Evolutionary conservation across 2,888 invertebrate species (phyloP), one percentile per base, ranked within the genome.

Genomic region (Caenorhabditis virilis): DNA sequence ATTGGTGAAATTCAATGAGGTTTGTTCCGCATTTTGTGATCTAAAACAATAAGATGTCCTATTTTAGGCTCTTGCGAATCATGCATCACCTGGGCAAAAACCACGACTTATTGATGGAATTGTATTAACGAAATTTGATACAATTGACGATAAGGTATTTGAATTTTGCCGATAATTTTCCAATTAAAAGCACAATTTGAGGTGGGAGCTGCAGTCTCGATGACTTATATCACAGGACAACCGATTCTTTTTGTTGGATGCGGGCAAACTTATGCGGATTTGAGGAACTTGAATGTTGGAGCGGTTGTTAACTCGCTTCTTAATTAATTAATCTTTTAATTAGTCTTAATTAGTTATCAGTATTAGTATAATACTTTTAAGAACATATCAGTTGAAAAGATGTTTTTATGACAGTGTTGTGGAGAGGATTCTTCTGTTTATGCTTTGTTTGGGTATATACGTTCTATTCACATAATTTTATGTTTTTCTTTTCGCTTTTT

Each of bases 171-270:
- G n/a, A n/a, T 36, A 39, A 16, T 39, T 39, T 39, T 39, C 16
- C 36, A 36, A 36, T 13, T 15, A 36, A 36, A 9, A 6, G 30
- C 30, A 20, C 20, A 26, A 26, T 69, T 60, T 18, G 65, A 86
- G 86, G 87, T 98, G 23, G 98, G 98, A 11, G 98, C 98, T 39
- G 97, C 98, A 18, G 95, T 99, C 78, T 98, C 98, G 16, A 99
- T 99, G 98, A 95, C 98, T 0, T 99, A 98, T 85, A 95, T 97
- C 68, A 99, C 98, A 0, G 98, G 98, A 0, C 97, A 99, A 85
- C 98, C 98, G 0, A 98, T 99, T 52, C 93, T 95, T 42, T 95
- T 95, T 84, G 97, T 99, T 16, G 98, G 98, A 36, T 97, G 95
- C 2, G 98, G 98, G 1, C 98, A 99, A 87, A 98, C 97, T 0